Evolutionary conservation across 2,797 vertebrate species (phyloP).

Genomic region (Mormyrus proboscirostris): DNA sequence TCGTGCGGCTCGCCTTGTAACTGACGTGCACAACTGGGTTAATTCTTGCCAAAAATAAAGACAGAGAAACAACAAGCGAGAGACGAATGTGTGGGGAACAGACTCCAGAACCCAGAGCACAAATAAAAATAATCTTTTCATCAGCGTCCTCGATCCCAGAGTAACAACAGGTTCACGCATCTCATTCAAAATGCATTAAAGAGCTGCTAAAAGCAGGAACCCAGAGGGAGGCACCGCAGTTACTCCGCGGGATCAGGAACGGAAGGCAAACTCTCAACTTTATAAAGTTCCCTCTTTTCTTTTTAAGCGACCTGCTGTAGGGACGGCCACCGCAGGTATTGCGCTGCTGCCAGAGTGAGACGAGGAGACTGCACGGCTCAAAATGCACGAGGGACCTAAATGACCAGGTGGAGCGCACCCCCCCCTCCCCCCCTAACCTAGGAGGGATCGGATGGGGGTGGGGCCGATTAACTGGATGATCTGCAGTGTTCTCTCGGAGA

Average conservation of each 20-base stretch:
- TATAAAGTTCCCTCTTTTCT: background rate
- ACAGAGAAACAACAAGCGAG: conserved; percentile 13
- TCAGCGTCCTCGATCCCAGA: conserved; percentile 37
- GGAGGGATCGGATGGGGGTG: background rate
- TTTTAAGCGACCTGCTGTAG: background rate
- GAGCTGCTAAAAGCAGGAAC: conserved; percentile 56
- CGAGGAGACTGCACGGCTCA: background rate
- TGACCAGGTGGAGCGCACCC: background rate
- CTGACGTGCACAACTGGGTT: conserved; percentile 15
- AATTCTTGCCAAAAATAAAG: conserved; percentile 22
- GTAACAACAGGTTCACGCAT: conserved; percentile 43
- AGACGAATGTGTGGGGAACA: background rate
- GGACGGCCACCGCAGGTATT: background rate
- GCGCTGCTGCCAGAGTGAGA: background rate
- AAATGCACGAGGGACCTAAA: background rate
- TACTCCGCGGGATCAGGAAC: background rate
- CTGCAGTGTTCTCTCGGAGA: background rate
- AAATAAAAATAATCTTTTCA: conserved; percentile 22
- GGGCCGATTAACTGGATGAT: background rate
- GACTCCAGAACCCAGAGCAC: conserved; percentile 12
- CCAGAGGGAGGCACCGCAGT: conserved; percentile 47
- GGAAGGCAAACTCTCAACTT: background rate
- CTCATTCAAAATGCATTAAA: conserved; percentile 48
- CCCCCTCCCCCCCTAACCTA: background rate
- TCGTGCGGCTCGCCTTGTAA: background rate